Evolutionary conservation across 2,113 vertebrate species (phyloP).

Genomic region (Caloenas nicobarica): DNA sequence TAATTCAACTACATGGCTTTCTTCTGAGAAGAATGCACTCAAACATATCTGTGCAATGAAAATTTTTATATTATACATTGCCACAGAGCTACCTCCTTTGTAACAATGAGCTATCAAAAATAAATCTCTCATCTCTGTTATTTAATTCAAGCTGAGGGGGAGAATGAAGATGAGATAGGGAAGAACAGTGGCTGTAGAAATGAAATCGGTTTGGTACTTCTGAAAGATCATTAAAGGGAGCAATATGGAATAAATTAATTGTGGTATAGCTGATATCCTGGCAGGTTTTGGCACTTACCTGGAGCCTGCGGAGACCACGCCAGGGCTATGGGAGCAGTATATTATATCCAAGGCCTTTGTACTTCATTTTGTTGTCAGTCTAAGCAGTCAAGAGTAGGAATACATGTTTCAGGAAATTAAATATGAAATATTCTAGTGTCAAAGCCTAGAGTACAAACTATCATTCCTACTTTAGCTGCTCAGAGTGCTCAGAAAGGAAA

Average conservation of each 20-base stretch:
- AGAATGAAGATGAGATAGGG: constrained; percentile 23
- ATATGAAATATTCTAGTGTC: constrained; percentile 12
- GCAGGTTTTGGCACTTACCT: constrained; percentile 36
- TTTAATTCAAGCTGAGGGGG: constrained; percentile 44
- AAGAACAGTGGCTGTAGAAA: constrained; percentile 12
- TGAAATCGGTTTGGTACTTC: not conserved
- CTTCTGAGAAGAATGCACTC: not conserved
- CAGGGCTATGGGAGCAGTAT: not conserved
- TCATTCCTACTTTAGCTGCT: not conserved
- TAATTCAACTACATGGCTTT: constrained; percentile 1
- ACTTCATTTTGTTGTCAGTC: constrained; percentile 21
- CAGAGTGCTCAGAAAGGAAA: not conserved
- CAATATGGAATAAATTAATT: constrained; percentile 48
- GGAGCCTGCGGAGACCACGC: not conserved
- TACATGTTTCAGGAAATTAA: constrained; percentile 37
- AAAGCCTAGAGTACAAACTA: not conserved
- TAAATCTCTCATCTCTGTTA: constrained; percentile 32
- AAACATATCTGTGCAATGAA: constrained; percentile 2
- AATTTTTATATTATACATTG: constrained; percentile 11
- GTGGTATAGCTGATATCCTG: not conserved
- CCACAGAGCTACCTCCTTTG: not conserved
- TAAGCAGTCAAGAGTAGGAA: constrained; percentile 1
- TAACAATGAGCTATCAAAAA: constrained; percentile 45
- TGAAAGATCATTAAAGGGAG: constrained; percentile 34
- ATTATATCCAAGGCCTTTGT: constrained; percentile 26